Base-by-base conservation (phyloP, 2,888 invertebrate species). In the Phrixothrix hirtus region DNA sequence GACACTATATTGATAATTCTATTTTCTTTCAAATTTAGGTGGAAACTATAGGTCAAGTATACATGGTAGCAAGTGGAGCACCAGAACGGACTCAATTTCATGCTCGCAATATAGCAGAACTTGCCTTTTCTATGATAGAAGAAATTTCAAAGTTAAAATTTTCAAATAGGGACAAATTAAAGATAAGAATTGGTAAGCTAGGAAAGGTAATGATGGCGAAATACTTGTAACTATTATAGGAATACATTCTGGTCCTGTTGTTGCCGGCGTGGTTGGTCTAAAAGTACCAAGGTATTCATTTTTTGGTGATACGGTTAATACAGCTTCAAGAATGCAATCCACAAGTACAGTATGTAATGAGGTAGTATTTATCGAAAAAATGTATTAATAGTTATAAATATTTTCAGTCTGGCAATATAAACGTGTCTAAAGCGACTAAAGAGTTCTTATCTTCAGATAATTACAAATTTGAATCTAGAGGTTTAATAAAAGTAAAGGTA, bases 241-340 rank as follows among this genome's bases (percentile, higher is more conserved):
- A 26, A 86, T 94, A 59, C 92, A 94, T 76, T 88, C 91, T 0
- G 94, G 94, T 0, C 86, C 92, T 0, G 91, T 91, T 21, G 92
- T 92, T 3, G 93, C 91, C 0, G 93, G 93, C 1, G 88, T 94
- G 13, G 88, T 94, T 0, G 94, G 94, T 0, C 77, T 88, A 25
- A 89, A 91, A 67, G 85, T 92, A 41, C 92, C 92, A 0, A 81
- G 92, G 61, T 93, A 92, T 72, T 94, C 93, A 65, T 84, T 95
- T 36, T 94, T 94, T 57, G 94, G 94, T 0, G 93, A 93, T 72
- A 90, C 93, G 0, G 92, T 95, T 11, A 95, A 95, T 72, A 93
- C 92, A 0, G 94, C 94, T 1, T 91, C 93, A 1, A 81, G 94
- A 51, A 93, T 94, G 92, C 93, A 94, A 71, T 82, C 85, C 1